These are phyloP conservation scores for Chromis chromis DNA, from an alignment of 2,797 vertebrate genomes.

Conservation along the genomic window DNA sequence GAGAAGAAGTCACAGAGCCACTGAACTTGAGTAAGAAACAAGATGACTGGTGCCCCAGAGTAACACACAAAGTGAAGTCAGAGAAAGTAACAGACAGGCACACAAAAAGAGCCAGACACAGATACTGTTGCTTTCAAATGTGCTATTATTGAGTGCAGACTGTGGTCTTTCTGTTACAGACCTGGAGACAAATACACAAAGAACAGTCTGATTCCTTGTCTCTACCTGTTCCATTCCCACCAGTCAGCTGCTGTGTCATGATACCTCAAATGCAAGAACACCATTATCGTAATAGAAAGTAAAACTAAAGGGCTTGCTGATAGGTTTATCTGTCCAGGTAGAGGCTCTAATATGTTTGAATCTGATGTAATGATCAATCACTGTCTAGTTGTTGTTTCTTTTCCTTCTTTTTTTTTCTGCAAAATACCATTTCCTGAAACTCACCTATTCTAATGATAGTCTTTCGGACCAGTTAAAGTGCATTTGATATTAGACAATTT, in stretches of 20 bases:
- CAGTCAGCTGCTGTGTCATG: slow-evolving; percentile 21
- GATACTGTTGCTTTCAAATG: slow-evolving; percentile 29
- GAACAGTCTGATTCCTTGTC: slow-evolving; percentile 22
- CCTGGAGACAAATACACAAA: slow-evolving; percentile 32
- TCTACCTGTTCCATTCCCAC: slow-evolving; percentile 12
- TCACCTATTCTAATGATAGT: too few relatives aligned
- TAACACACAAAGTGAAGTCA: slow-evolving; percentile 8
- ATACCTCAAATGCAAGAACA: slow-evolving; percentile 2
- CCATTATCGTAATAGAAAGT: slow-evolving; percentile 11
- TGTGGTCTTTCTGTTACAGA: slow-evolving; percentile 26
- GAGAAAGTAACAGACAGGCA: slow-evolving; percentile 29
- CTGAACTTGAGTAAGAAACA: slow-evolving; percentile 26
- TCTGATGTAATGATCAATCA: too few relatives aligned
- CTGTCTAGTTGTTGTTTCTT: too few relatives aligned
- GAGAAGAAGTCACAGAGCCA: slow-evolving; percentile 14
- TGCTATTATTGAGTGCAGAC: slow-evolving; percentile 24
- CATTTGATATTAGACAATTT: neutral
- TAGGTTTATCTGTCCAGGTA: neutral
- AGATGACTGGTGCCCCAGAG: slow-evolving; percentile 5
- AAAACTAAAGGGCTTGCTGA: neutral
- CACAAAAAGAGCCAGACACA: slow-evolving; percentile 8
- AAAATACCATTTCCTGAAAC: too few relatives aligned
- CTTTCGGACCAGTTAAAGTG: neutral
- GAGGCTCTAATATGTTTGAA: too few relatives aligned
- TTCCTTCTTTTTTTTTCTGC: too few relatives aligned